Percentiles rank a stretch among this genome's conserved stretches.
These are phyloP conservation scores for Glaucidium brasilianum DNA, from an alignment of 2,113 vertebrate species.

Conservation along the genomic window DNA sequence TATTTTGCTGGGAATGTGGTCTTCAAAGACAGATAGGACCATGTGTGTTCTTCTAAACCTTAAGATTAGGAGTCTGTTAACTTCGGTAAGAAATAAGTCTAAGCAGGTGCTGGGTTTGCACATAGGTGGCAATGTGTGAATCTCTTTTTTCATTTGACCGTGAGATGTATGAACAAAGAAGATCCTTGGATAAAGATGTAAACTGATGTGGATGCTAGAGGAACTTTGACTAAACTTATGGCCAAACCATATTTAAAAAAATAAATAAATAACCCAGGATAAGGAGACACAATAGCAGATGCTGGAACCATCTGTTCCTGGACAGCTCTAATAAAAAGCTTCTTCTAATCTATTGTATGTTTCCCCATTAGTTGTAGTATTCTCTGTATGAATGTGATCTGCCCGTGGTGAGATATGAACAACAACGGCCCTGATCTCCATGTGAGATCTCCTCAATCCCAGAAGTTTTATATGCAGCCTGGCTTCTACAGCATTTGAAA, in stretches of 20 bases:
- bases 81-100: slow-evolving; percentile 17
- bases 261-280: slow-evolving; percentile 29
- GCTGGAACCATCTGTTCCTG: slow-evolving; percentile 57
- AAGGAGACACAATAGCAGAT: slow-evolving; percentile 39
- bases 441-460: neutral
- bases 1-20: neutral
- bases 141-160: slow-evolving; percentile 36
- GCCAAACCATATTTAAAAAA: neutral
- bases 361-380: neutral
- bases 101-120: slow-evolving; percentile 30
- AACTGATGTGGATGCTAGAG: slow-evolving; percentile 31
- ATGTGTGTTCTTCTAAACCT: neutral
- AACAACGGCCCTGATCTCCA: neutral
- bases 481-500: slow-evolving; percentile 6
- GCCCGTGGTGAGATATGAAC: neutral
- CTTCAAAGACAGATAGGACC: neutral
- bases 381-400: neutral
- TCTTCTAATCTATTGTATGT: neutral
- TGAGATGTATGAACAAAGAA: slow-evolving; percentile 32
- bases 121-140: slow-evolving; percentile 39
- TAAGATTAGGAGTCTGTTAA: neutral
- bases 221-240: slow-evolving; percentile 66
- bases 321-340: slow-evolving; percentile 33
- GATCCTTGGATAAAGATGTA: slow-evolving; percentile 37
- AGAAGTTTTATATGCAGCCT: neutral